Conservation (phyloP, 2,888 invertebrate genomes). For the Lagria hirta region DNA sequence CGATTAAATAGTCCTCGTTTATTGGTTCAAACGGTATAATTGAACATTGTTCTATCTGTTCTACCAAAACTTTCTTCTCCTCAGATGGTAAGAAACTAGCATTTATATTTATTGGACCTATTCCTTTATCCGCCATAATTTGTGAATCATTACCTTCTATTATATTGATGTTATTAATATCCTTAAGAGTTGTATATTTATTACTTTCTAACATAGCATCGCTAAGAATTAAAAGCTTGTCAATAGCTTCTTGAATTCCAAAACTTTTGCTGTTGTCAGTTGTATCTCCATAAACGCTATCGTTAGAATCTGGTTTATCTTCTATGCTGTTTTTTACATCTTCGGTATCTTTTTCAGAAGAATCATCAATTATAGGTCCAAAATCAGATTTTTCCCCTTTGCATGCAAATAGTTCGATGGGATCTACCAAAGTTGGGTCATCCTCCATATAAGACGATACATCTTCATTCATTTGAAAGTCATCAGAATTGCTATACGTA, state of each 20-base stretch:
- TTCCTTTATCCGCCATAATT: slow-evolving; percentile 1
- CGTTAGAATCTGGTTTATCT: slow-evolving; percentile 4
- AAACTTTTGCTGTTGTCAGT: slow-evolving; percentile 3
- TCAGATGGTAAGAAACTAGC: slow-evolving; percentile 9
- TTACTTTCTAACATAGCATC: slow-evolving; percentile 7
- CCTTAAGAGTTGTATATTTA: slow-evolving; percentile 3
- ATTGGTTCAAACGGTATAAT: slow-evolving; percentile 2
- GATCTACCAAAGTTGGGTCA: slow-evolving; percentile 9
- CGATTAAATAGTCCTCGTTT: slow-evolving; percentile 9
- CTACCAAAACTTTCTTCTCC: slow-evolving; percentile 14
- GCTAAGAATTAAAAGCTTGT: slow-evolving; percentile 10
- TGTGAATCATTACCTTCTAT: slow-evolving; percentile 12
- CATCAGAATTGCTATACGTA: slow-evolving; percentile 5
- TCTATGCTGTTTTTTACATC: slow-evolving; percentile 15
- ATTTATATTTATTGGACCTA: not conserved
- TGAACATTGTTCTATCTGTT: slow-evolving; percentile 10
- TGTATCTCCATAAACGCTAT: slow-evolving; percentile 1
- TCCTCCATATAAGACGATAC: slow-evolving; percentile 9
- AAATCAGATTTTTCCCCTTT: slow-evolving; percentile 20
- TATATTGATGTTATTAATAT: slow-evolving; percentile 14
- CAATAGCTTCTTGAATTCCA: slow-evolving; percentile 15
- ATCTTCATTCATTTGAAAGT: slow-evolving; percentile 2
- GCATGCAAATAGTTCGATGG: slow-evolving; percentile 4
- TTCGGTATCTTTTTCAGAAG: slow-evolving; percentile 14
- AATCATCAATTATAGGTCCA: slow-evolving; percentile 12